Percentiles rank a stretch among this genome's conserved stretches.
Evolutionary conservation across 2,113 vertebrate species (phyloP).

Genomic region (Apodemus speciosus): DNA sequence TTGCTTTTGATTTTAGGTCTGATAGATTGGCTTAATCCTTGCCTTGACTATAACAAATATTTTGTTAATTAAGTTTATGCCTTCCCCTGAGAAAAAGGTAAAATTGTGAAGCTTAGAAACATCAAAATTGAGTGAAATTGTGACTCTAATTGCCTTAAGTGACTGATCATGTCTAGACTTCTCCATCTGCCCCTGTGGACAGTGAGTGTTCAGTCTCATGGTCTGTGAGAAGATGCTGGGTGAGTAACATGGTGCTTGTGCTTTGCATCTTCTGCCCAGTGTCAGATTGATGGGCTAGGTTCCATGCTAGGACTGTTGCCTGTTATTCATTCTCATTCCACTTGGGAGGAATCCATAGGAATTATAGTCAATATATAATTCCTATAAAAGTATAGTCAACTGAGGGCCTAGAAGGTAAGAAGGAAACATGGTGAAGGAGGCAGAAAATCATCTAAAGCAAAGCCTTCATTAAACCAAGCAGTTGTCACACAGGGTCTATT

Average conservation of each 20-base stretch:
- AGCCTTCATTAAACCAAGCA: background rate
- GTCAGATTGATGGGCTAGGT: constrained; percentile 7
- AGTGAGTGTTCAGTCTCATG: constrained; percentile 36
- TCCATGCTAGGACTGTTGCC: background rate
- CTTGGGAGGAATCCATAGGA: constrained; percentile 53
- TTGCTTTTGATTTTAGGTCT: background rate
- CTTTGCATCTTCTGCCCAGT: constrained; percentile 31
- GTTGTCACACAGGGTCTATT: constrained; percentile 34
- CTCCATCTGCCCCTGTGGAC: background rate
- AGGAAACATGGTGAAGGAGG: background rate
- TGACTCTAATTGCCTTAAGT: constrained; percentile 51
- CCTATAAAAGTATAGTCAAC: constrained; percentile 56
- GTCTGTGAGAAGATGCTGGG: background rate
- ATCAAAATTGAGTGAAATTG: constrained; percentile 44
- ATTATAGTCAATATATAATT: constrained; percentile 53
- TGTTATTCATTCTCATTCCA: constrained; percentile 48
- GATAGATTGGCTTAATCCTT: constrained; percentile 19
- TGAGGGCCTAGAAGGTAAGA: constrained; percentile 1
- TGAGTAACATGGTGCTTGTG: constrained; percentile 33
- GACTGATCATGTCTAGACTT: constrained; percentile 21
- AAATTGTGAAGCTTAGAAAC: background rate
- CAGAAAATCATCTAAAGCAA: constrained; percentile 29
- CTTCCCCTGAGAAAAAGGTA: constrained; percentile 50
- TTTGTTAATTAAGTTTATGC: background rate
- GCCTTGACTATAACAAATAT: constrained; percentile 28